Evolutionary conservation across 2,888 invertebrate species (phyloP).

Genomic region (Idaea straminata): DNA sequence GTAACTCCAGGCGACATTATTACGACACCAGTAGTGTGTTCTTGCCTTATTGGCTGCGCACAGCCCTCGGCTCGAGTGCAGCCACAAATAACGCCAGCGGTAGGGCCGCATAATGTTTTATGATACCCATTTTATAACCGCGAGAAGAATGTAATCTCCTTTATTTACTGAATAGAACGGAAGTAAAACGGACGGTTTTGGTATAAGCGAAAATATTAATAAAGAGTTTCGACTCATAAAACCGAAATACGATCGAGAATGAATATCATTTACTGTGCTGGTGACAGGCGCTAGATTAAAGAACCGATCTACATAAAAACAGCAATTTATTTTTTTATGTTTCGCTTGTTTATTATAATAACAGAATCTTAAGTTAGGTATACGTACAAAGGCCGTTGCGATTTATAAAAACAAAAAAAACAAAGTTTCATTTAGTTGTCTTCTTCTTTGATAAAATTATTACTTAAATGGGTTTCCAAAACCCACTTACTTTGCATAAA

Average conservation of each 20-base stretch:
- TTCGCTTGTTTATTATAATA: not conserved
- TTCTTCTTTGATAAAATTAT: slow-evolving; percentile 14
- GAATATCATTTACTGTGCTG: slow-evolving; percentile 19
- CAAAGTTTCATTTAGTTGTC: slow-evolving; percentile 13
- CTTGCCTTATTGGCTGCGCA: slow-evolving; percentile 51
- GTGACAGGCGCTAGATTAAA: not conserved
- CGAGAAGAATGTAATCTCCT: slow-evolving; percentile 68
- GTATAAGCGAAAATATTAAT: slow-evolving; percentile 49
- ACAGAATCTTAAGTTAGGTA: not conserved
- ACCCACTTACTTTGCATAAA: slow-evolving; percentile 12
- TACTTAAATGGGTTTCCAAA: slow-evolving; percentile 9
- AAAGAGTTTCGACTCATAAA: slow-evolving; percentile 32
- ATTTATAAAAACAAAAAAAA: not conserved
- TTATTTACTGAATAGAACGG: slow-evolving; percentile 59
- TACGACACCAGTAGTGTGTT: slow-evolving; percentile 44
- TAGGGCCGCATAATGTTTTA: slow-evolving; percentile 71
- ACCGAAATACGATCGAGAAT: slow-evolving; percentile 23
- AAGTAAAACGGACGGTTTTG: slow-evolving; percentile 54
- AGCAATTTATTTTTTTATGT: not conserved
- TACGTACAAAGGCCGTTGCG: not conserved
- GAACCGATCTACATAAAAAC: not conserved
- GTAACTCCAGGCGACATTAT: slow-evolving; percentile 46
- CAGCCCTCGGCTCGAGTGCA: slow-evolving; percentile 57
- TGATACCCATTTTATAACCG: slow-evolving; percentile 67
- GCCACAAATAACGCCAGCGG: slow-evolving; percentile 59